Evolutionary conservation across 2,113 vertebrate genomes (phyloP).

Genomic region (Oreochromis aureus): DNA sequence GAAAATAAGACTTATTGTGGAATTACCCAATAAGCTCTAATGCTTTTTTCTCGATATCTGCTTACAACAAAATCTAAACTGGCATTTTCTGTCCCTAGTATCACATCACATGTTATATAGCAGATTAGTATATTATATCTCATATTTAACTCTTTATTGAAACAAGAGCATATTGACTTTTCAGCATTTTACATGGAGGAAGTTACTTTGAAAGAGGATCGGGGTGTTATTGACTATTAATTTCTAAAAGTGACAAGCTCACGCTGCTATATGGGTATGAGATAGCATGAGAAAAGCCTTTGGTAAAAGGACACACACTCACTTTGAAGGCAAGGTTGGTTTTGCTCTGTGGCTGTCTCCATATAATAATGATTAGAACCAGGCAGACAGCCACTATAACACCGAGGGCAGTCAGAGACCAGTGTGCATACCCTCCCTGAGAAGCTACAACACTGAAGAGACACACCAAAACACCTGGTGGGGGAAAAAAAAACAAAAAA

Average conservation of each 20-base stretch:
- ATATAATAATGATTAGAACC: constrained; percentile 72
- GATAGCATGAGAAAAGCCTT: not conserved
- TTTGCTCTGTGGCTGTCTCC: constrained; percentile 92
- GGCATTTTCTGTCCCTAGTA: not conserved
- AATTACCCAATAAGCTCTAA: not conserved
- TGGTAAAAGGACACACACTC: not conserved
- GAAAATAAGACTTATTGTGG: not conserved
- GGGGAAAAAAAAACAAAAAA: not conserved
- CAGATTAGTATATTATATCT: not conserved
- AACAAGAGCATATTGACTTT: not conserved
- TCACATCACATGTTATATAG: not conserved
- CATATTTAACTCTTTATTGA: not conserved
- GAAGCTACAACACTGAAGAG: constrained; percentile 63
- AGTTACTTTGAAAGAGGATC: not conserved
- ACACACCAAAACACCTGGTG: constrained; percentile 63
- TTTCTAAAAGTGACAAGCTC: not conserved
- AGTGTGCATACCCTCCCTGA: constrained; percentile 55
- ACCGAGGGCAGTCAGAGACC: constrained; percentile 64
- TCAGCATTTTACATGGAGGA: not conserved
- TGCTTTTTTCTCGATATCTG: not conserved
- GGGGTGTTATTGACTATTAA: not conserved
- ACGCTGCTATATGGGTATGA: not conserved
- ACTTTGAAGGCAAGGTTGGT: constrained; percentile 93
- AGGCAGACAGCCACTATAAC: constrained; percentile 44
- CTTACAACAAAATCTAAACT: not conserved